Base-by-base conservation (phyloP, 92 coral and sea anemone species). In the Meandrina meandrites region DNA sequence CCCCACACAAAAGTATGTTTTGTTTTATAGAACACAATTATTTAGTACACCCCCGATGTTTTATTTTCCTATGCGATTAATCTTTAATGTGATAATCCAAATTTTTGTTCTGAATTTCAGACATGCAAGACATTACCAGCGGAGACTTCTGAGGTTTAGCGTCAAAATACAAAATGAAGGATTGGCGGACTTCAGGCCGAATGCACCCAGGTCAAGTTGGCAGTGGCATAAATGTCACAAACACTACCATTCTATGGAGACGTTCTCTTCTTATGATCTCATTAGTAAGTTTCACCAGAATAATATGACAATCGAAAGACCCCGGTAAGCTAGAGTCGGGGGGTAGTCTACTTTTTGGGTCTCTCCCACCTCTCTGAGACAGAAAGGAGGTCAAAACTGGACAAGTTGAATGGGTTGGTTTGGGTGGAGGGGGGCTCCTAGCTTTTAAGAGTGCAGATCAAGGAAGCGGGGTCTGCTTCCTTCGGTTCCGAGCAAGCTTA, bases 231-330 rank as follows among this genome's bases (percentile, higher is more conserved):
- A 86, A 19, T 97, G 99, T 74, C 99, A 97, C 78, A 88, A 89
- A 40, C 99, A 97, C 79, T 91, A 90, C 70, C 99, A 97, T 84
- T 97, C 99, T 9, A 96, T 95, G 93, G 99, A 97, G 60, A 93
- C 87, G 51, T 95, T 97, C 47, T 90, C 96, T 34, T 74, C 92
- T 2, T 97, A 97, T 80, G 97, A 97, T 74, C 91, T 97, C 56
- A 89, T 85, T 6, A 64, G 88, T 85, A 77, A 85, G 88, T 62
- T 57, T 36, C 17, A 37, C 0, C 14, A 14, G 1, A 3, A 60
- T 60, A 60, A 24, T 22, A 24, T 30, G n/a, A 58, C 60, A 56
- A 40, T 40, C 2, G 45, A 2, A 40, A 6, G 45, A 40, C 45
- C 45, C 6, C 45, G 45, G 2, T 40, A 40, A 40, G 45, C 45